A percentile compares a stretch with the other conserved stretches of the same genome.
Conservation (phyloP, 1,140 invertebrate genomes). For the Bombus fervidus region DNA sequence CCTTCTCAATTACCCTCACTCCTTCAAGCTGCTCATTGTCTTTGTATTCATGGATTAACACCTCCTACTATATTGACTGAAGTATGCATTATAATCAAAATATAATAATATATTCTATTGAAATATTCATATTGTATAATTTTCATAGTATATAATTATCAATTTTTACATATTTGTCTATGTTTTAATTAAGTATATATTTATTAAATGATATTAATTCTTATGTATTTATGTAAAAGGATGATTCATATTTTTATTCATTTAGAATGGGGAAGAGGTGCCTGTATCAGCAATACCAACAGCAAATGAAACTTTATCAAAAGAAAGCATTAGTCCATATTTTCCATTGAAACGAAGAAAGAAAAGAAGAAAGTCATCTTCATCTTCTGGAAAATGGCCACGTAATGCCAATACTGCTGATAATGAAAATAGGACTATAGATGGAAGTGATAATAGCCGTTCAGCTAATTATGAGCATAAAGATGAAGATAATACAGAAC, state of each 20-base stretch:
- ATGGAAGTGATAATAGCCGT: slow-evolving; percentile 71
- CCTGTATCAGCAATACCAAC: slow-evolving; percentile 76
- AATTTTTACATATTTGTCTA: background rate
- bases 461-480: slow-evolving; percentile 73
- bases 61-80: slow-evolving; percentile 82
- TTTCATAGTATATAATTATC: background rate
- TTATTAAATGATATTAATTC: background rate
- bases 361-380: slow-evolving; percentile 78
- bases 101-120: background rate
- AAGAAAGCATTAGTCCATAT: slow-evolving; percentile 71
- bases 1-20: slow-evolving; percentile 85
- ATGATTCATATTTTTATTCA: slow-evolving; percentile 25
- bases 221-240: background rate
- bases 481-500: slow-evolving; percentile 69
- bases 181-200: background rate
- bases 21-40: slow-evolving; percentile 85
- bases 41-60: slow-evolving; percentile 85
- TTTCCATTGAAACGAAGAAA: slow-evolving; percentile 75
- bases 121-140: background rate
- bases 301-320: slow-evolving; percentile 69
- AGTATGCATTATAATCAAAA: slow-evolving; percentile 68
- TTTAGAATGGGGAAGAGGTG: slow-evolving; percentile 78
- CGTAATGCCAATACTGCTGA: slow-evolving; percentile 61
- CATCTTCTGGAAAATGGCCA: slow-evolving; percentile 77
- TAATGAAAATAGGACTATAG: slow-evolving; percentile 64